Base-by-base conservation (phyloP, 2,113 vertebrate species). In the Callocephalon fimbriatum region DNA sequence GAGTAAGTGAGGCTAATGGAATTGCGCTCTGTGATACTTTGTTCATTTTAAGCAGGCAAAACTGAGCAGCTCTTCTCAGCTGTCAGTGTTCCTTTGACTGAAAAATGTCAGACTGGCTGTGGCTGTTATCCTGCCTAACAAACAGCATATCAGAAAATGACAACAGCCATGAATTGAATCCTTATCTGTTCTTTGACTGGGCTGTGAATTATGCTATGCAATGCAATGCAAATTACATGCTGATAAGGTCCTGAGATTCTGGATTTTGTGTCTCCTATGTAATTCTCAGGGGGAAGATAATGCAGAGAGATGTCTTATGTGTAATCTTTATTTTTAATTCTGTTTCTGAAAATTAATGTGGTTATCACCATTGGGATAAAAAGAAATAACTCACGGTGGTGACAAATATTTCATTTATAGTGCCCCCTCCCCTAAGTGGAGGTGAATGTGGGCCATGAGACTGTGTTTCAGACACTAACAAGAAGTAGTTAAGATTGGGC, bases 281-380 rank as follows among this genome's bases (percentile, higher is more conserved):
- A 76, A 86, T 88, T 86, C 96, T 88, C 32, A 63, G 45, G 9
- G 40, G 23, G 21, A 72, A 82, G 73, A 72, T 86, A 79, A 72
- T 44, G 12, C 45, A 37, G 58, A 79, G 62, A 45, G 32, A 25
- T 71, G 32, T 48, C 61, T 74, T 90, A 58, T 53, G 91, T 94
- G 85, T 87, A 87, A 87, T 86, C 27, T 95, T 77, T 78, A 75
- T 44, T 81, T 95, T 83, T 72, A 91, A 88, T 94, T 63, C 80
- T 15, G 27, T 90, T 93, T 58, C 53, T 90, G 78, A 67, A 78
- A 92, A 47, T 75, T 45, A 76, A 54, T 87, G 4, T 31, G 40
- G 32, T 37, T 88, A 42, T 16, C 17, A 88, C 74, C 17, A 67
- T 77, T 47, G 86, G 65, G 67, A 81, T 94, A 51, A 89, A 70